These are phyloP conservation scores for Periplaneta americana DNA, from an alignment of 1,140 invertebrate genomes.

Conservation along the genomic window DNA sequence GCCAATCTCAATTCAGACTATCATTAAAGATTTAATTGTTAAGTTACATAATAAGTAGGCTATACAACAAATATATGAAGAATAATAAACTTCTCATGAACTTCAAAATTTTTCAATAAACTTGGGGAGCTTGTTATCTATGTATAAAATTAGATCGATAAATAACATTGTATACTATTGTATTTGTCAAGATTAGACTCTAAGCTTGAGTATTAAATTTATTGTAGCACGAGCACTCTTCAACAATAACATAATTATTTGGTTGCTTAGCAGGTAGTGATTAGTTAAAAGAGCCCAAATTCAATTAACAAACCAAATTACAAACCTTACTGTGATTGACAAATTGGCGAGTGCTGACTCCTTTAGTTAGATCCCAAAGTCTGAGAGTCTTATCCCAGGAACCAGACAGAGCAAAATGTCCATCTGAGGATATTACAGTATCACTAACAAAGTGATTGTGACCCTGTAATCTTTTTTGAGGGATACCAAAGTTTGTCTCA, in stretches of 20 bases:
- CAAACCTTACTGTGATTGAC: conserved; percentile 98
- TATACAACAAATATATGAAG: too few relatives aligned
- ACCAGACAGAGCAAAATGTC: conserved; percentile 97
- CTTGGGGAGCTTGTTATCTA: too few relatives aligned
- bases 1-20: too few relatives aligned
- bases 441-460: conserved; percentile 99
- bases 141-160: too few relatives aligned
- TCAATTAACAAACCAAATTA: conserved; percentile 28
- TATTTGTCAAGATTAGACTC: too few relatives aligned
- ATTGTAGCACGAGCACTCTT: not conserved
- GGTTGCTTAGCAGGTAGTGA: conserved; percentile 5
- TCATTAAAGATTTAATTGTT: too few relatives aligned
- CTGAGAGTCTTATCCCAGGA: conserved; percentile 99
- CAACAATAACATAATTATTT: not conserved
- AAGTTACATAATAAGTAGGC: too few relatives aligned
- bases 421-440: conserved; percentile 97
- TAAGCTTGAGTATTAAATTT: not conserved
- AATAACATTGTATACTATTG: too few relatives aligned
- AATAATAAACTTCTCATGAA: too few relatives aligned
- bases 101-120: too few relatives aligned
- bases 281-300: not conserved
- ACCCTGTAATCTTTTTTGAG: conserved; percentile 91
- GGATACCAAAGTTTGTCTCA: conserved; percentile 89
- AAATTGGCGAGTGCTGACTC: conserved; percentile 87
- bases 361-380: conserved; percentile 96